Percentiles rank a stretch among this genome's conserved stretches.
These are phyloP conservation scores for Chloroclysta siterata DNA, from an alignment of 2,888 invertebrate genomes.

Conservation along the genomic window DNA sequence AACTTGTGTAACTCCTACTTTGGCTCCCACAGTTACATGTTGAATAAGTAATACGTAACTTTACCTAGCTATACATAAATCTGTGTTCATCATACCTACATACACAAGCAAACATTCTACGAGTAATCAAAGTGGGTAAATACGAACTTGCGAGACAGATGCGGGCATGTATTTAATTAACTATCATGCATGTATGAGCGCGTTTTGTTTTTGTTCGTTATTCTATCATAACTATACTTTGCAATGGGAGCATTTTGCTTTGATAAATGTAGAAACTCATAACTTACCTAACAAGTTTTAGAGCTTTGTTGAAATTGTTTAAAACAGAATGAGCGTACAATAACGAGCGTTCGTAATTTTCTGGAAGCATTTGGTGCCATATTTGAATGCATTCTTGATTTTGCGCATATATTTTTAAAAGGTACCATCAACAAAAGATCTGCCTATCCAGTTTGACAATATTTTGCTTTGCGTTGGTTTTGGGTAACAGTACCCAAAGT, in stretches of 20 bases:
- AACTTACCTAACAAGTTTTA: neutral
- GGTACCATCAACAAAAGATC: no score
- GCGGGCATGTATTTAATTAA: constrained; percentile 67
- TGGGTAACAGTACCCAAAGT: no score
- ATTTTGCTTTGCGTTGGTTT: no score
- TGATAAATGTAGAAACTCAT: constrained; percentile 8
- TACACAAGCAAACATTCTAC: constrained; percentile 33
- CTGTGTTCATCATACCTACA: constrained; percentile 17
- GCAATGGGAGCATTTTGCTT: constrained; percentile 4
- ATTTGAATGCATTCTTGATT: neutral
- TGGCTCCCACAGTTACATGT: no score
- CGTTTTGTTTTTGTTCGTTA: constrained; percentile 37
- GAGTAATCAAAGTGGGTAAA: constrained; percentile 69
- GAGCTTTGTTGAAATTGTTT: constrained; percentile 12
- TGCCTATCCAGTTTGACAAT: no score
- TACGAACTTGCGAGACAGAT: constrained; percentile 65
- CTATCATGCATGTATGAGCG: constrained; percentile 43
- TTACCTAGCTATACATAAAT: neutral
- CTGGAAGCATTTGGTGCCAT: neutral
- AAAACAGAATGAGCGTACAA: constrained; percentile 7
- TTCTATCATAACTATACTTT: constrained; percentile 15
- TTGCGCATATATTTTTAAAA: no score
- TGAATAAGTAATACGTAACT: no score
- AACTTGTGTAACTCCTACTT: no score
- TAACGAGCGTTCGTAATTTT: neutral